Evolutionary conservation across 2,797 vertebrate genomes (phyloP), one percentile per base, ranked within the genome.

Genomic region (Spinus pinus): DNA sequence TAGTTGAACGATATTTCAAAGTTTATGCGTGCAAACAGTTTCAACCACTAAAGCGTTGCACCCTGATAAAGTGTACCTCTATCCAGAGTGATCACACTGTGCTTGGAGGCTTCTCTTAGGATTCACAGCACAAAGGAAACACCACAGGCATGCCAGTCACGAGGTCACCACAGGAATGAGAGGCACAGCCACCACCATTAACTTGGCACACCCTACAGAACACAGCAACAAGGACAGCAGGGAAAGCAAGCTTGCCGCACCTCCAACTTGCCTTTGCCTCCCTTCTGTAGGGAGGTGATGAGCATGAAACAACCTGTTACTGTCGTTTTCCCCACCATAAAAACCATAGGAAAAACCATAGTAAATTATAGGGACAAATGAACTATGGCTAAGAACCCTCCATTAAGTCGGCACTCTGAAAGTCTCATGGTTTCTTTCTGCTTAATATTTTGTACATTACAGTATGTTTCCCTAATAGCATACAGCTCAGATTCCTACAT

Each of bases 251-350:
- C 14, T 70, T 22, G 37, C 21, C 37, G 2, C 4, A 39, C 25
- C 57, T 51, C 62, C 62, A 71, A 1, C 15, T 14, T 47, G 10
- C 56, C 81, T 64, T 67, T 10, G 23, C 42, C 54, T 35, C 31
- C 35, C 58, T 50, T 67, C 17, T 10, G 20, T 1, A 11, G 16
- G 37, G 28, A 84, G 27, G 14, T 0, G 0, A 9, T 21, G 17
- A 27, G 24, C 31, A n/a, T 2, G n/a, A 86, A 88, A 75, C 74
- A 66, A 28, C 13, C 65, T 2, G 1, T n/a, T 31, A 56, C 25
- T 64, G 37, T 42, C 30, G 9, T 51, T 62, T 81, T 46, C 49
- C 65, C 35, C 10, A 31, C 27, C n/a, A 61, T 67, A 73, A 91
- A 66, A 86, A 2, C 5, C 44, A 77, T 2, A 49, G 42, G 42